Evolutionary conservation across 1,140 invertebrate species (phyloP), one percentile per base, ranked within the genome.

Genomic region (Bactericera cockerelli): DNA sequence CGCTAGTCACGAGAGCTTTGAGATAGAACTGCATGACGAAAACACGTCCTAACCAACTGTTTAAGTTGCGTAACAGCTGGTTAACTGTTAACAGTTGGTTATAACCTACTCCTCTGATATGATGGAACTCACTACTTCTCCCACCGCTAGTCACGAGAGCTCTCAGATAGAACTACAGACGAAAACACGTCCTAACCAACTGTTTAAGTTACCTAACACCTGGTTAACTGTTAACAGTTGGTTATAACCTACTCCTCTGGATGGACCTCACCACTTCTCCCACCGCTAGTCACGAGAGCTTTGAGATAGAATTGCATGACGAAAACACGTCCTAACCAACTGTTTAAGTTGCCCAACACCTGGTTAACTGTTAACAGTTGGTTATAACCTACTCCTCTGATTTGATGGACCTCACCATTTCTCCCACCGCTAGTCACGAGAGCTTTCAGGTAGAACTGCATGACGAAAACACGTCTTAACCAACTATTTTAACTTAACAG

Each of bases 291-390:
- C 42, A 49, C 22, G 42, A 49, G 42, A 49, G 42, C 22, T 49
- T 49, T 19, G 42, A 49, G 42, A 49, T 49, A 19, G 42, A 49
- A 22, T 16, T 49, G 4, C 42, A 49, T 49, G 42, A 49, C 19
- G 42, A 49, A 22, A 49, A 49, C 42, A 49, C 42, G n/a, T 49
- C 42, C 42, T 49, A 49, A 31, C 28, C 28, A 31, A n/a, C n/a
- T n/a, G n/a, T n/a, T n/a, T n/a, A n/a, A n/a, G n/a, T n/a, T n/a
- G n/a, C n/a, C n/a, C 42, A 49, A 6, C n/a, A n/a, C n/a, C n/a
- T n/a, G n/a, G n/a, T n/a, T n/a, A n/a, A n/a, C n/a, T n/a, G n/a
- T n/a, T n/a, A n/a, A n/a, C n/a, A n/a, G n/a, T n/a, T n/a, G n/a
- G n/a, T n/a, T n/a, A n/a, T n/a, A n/a, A n/a, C n/a, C n/a, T n/a